Evolutionary conservation across 2,888 invertebrate species (phyloP).

Genomic region (Rambutsinella grinnellia): DNA sequence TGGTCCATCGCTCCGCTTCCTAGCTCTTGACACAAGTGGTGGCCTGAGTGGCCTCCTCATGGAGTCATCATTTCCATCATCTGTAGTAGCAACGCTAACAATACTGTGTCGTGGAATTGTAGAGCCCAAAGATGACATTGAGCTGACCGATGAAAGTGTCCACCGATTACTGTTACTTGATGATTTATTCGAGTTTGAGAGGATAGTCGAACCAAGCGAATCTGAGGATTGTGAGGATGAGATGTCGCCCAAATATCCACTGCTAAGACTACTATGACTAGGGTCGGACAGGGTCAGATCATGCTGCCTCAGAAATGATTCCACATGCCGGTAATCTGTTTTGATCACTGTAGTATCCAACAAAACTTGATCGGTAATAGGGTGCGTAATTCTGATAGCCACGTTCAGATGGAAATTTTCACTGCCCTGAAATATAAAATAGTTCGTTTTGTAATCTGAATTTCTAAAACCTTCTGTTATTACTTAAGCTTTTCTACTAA

Average conservation of each 20-base stretch:
- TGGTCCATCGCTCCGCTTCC: conserved; percentile 44
- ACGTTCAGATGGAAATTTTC: conserved; percentile 22
- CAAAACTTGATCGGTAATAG: conserved; percentile 15
- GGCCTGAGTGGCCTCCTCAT: conserved; percentile 22
- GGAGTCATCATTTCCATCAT: conserved; percentile 14
- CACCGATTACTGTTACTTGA: conserved; percentile 17
- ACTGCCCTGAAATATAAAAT: not conserved
- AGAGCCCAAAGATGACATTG: conserved; percentile 58
- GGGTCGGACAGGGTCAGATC: conserved; percentile 18
- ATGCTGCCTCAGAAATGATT: conserved; percentile 46
- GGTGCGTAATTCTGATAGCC: conserved; percentile 27
- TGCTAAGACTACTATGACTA: conserved; percentile 38
- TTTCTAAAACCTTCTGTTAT: too few species aligned
- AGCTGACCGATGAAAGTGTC: conserved; percentile 48
- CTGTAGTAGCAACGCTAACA: conserved; percentile 43
- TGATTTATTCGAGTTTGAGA: not conserved
- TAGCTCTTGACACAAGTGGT: conserved; percentile 10
- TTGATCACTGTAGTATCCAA: conserved; percentile 25
- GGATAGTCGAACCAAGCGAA: too few species aligned
- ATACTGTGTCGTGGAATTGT: conserved; percentile 54
- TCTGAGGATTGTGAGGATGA: conserved; percentile 30
- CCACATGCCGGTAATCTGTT: conserved; percentile 21
- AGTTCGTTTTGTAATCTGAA: too few species aligned
- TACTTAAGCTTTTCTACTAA: too few species aligned
- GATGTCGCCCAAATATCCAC: conserved; percentile 59